Base-by-base conservation (phyloP, 2,113 vertebrate species). In the Uropsilus gracilis region DNA sequence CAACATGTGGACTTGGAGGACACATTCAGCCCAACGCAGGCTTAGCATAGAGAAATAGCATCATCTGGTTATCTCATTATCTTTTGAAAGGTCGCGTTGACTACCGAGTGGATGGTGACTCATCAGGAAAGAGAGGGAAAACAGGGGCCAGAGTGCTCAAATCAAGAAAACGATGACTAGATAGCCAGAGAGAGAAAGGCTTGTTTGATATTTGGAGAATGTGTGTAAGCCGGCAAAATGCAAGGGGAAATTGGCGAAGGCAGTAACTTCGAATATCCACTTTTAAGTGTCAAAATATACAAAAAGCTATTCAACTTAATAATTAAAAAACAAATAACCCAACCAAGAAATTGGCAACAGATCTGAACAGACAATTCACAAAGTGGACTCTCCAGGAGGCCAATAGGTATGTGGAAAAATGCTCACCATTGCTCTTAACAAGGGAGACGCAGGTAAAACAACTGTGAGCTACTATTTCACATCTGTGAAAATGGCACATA, bases 21-120 rank as follows among this genome's bases (percentile, higher is more conserved):
- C 4, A 86, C 73, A 55, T 80, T 90, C 30, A 32, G 28, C 48
- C 18, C 12, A 22, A 18, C 46, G 86, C 14, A 86, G 24, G 13
- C 57, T 83, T 89, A 39, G 55, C 84, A 8, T 7, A 93, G 26
- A 44, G 72, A 94, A 91, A 90, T 94, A 32, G 46, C 24, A 71
- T 42, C 12, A 69, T 39, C 20, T 76, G 61, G 44, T 39, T 37
- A 69, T 30, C 28, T 85, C 28, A 50, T 64, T 85, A 61, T 18
- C 64, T 81, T 86, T 86, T 85, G 59, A 59, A 91, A 64, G 26
- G 63, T 87, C 48, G 28, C 24, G 63, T 39, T 82, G 30, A 63
- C 75, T 53, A 24, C 24, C 32, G 1, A 17, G 22, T 73, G 16
- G 22, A 69, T 12, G 13, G 17, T 50, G 28, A 7, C 22, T 76